These are phyloP conservation scores for Eulemur albifrons DNA, from an alignment of 2,797 vertebrate genomes.

Conservation along the genomic window DNA sequence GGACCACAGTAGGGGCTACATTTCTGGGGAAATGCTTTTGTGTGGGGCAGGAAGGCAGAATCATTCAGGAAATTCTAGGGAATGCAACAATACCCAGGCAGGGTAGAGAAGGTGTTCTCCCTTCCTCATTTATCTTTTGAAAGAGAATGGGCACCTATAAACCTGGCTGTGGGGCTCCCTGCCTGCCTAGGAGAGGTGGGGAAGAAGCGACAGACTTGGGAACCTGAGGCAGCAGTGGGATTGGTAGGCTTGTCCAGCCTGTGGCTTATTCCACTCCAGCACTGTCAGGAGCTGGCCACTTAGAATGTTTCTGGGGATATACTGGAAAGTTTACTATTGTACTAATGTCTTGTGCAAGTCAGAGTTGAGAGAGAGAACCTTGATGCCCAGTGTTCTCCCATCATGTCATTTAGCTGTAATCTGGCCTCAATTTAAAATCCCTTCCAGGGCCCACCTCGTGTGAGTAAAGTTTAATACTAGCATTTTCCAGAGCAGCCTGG, in stretches of 20 bases:
- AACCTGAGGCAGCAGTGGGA: neutral
- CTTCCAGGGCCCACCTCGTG: constrained; percentile 56
- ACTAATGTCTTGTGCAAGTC: constrained; percentile 47
- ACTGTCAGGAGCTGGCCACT: constrained; percentile 48
- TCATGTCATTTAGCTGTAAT: constrained; percentile 51
- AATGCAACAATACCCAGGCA: constrained; percentile 34
- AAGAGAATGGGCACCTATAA: constrained; percentile 55
- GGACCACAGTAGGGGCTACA: constrained; percentile 12
- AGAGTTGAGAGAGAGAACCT: constrained; percentile 54
- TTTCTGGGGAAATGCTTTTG: constrained; percentile 66
- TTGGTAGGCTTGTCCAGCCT: constrained; percentile 60
- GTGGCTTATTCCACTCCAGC: constrained; percentile 48
- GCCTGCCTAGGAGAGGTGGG: constrained; percentile 3
- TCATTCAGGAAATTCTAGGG: constrained; percentile 20
- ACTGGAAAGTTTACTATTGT: constrained; percentile 72
- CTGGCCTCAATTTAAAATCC: constrained; percentile 60
- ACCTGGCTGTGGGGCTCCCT: constrained; percentile 60
- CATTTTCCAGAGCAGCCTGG: constrained; percentile 79
- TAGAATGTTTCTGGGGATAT: constrained; percentile 61
- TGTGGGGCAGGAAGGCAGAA: neutral
- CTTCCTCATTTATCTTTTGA: constrained; percentile 40
- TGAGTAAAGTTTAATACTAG: constrained; percentile 74
- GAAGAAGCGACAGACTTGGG: constrained; percentile 48
- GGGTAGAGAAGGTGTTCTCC: neutral
- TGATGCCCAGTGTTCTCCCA: constrained; percentile 2